Conservation (phyloP, 92 coral and sea anemone genomes). For the Siderastrea siderea region DNA sequence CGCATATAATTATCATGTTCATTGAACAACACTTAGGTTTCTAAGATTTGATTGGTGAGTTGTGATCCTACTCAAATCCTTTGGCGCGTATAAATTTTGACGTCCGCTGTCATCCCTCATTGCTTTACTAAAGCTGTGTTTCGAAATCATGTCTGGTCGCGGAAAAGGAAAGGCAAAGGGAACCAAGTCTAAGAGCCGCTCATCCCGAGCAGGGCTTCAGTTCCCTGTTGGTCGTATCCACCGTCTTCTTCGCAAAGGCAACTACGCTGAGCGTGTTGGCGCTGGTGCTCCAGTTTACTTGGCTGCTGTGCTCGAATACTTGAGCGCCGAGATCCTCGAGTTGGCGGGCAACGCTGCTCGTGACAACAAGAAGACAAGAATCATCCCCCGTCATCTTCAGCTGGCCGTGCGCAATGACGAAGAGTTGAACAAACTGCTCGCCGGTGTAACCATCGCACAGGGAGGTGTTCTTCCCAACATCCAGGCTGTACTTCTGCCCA, state of each 20-base stretch:
- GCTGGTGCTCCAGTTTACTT: conserved; percentile 90
- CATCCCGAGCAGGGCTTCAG: conserved; percentile 93
- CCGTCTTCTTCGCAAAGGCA: conserved; percentile 75
- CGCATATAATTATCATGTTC: not conserved
- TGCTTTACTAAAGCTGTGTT: not conserved
- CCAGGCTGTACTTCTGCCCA: conserved; percentile 90
- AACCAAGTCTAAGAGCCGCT: conserved; percentile 87
- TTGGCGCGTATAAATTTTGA: not conserved
- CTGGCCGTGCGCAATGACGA: conserved; percentile 95
- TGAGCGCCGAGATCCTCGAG: conserved; percentile 72
- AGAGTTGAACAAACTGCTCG: conserved; percentile 93
- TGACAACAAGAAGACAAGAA: conserved; percentile 91
- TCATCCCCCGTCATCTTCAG: conserved; percentile 90
- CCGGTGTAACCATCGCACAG: conserved; percentile 92
- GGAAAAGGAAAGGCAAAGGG: conserved; percentile 91
- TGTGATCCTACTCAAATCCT: not conserved
- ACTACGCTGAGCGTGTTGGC: conserved; percentile 84
- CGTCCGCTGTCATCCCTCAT: no score
- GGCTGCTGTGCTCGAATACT: conserved; percentile 64
- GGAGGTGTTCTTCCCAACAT: conserved; percentile 92
- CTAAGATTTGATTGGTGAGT: not conserved
- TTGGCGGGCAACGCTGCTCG: conserved; percentile 89
- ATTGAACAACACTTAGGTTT: not conserved
- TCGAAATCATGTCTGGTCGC: conserved; percentile 83
- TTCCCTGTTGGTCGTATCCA: conserved; percentile 86